phyloP scores from a whole-genome alignment of 1,140 invertebrate species.

The Heliothis virescens region DNA sequence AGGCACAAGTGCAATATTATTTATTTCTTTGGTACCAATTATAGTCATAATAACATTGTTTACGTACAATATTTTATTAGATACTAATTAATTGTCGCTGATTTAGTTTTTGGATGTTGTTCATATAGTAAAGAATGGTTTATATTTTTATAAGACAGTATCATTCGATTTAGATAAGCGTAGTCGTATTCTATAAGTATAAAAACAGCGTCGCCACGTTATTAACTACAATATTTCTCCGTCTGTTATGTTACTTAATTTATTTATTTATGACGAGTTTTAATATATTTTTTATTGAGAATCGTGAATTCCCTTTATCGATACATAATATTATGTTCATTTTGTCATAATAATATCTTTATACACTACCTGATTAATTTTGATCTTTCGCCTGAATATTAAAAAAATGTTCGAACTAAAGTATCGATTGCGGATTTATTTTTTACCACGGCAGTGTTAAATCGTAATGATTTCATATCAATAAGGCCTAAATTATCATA shows the following conservation, averaged over 20 bases:
- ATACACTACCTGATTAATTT: conserved; percentile 6
- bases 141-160: conserved; percentile 62
- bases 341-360: conserved; percentile 7
- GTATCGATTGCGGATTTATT: neutral
- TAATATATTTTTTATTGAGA: neutral
- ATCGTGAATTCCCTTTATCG: neutral
- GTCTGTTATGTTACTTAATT: neutral
- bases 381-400: neutral
- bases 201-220: conserved; percentile 13
- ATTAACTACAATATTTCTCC: neutral
- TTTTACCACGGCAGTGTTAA: neutral
- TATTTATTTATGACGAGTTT: neutral
- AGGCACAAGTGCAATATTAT: neutral
- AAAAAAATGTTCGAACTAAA: neutral
- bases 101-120: conserved; percentile 45
- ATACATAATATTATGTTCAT: neutral
- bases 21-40: conserved; percentile 50
- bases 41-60: too few species aligned
- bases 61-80: conserved; percentile 9
- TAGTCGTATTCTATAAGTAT: neutral
- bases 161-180: conserved; percentile 24
- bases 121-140: conserved; percentile 49
- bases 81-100: conserved; percentile 27
- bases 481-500: conserved; percentile 58
- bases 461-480: conserved; percentile 56